Evolutionary conservation across 1,140 invertebrate genomes (phyloP), one percentile per base, ranked within the genome.

Genomic region (Pogonomyrmex barbatus): DNA sequence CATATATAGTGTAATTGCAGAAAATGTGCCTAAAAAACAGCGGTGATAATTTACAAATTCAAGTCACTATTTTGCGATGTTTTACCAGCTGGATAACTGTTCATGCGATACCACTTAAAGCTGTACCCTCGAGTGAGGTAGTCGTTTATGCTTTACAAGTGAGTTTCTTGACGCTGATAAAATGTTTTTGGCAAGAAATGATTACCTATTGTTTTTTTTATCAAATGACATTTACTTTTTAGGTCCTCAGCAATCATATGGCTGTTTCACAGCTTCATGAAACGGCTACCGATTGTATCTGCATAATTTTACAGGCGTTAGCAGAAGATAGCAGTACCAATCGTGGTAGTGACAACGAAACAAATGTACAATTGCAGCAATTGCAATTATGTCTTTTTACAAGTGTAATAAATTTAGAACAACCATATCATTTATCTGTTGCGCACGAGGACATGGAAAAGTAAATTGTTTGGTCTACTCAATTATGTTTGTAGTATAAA

Each of bases 371-470:
- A 89, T 95, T 97, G 82, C 96, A 97, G 70, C 94, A 95, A 54
- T 78, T 94, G 36, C 91, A 94, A 63, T 84, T 94, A 14, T 92
- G 92, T 78, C 95, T 99, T 42, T 98, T 99, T 92, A 96, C 97
- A 85, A 97, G 97, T 90, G 97, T 99, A 24, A 95, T 97, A 87
- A 95, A 96, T 47, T 95, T 99, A 75, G 98, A 98, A 91, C 96
- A 97, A 67, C 96, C 98, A 4, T 99, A 99, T 94, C 98, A 99
- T 92, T 94, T 98, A 86, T 98, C 98, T 39, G 98, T 99, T 3
- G 98, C 98, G 30, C 96, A 98, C 89, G 99, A 99, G 96, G 98
- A 99, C 93, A 97, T 97, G 86, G 98, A 99, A 91, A 97, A 97
- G 92, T 94, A 93, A 90, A 62, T 83, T 81, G 60, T 78, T 85